Conservation (phyloP, 2,797 vertebrate genomes). For the Lophius americanus region DNA sequence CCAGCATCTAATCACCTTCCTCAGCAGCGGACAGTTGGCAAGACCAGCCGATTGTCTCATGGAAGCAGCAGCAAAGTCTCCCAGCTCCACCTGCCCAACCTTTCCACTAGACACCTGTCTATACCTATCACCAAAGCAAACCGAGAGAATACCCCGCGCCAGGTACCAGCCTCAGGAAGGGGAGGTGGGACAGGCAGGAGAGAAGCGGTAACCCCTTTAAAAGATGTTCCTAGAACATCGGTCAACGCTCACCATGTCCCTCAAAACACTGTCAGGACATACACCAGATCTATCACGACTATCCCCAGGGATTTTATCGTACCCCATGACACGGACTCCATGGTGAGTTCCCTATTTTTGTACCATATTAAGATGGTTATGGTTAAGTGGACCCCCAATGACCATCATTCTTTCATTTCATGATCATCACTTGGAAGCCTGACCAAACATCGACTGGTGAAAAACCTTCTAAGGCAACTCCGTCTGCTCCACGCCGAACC, state of each 20-base stretch:
- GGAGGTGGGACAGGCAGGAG: constrained; percentile 61
- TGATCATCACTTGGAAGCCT: constrained; percentile 14
- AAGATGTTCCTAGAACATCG: constrained; percentile 19
- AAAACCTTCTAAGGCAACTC: constrained; percentile 18
- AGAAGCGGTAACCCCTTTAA: constrained; percentile 38
- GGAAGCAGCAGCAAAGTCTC: constrained; percentile 43
- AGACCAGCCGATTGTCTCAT: constrained; percentile 28
- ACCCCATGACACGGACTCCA: constrained; percentile 9
- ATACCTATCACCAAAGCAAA: constrained; percentile 20
- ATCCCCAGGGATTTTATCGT: constrained; percentile 2
- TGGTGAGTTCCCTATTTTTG: constrained; percentile 39
- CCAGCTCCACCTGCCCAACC: constrained; percentile 70
- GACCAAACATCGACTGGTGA: not conserved
- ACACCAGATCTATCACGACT: not conserved
- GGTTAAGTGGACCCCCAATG: not conserved
- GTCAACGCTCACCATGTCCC: not conserved
- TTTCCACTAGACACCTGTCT: constrained; percentile 65
- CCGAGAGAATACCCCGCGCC: not conserved
- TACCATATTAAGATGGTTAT: too few species aligned
- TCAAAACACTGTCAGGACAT: not conserved
- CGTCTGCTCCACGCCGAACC: constrained; percentile 8
- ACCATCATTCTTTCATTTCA: not conserved
- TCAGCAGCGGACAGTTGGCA: constrained; percentile 51
- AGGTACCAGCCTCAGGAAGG: constrained; percentile 12
- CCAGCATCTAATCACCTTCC: constrained; percentile 62